These are phyloP conservation scores for Pungitius pungitius DNA, from an alignment of 2,113 vertebrate species.

Conservation along the genomic window DNA sequence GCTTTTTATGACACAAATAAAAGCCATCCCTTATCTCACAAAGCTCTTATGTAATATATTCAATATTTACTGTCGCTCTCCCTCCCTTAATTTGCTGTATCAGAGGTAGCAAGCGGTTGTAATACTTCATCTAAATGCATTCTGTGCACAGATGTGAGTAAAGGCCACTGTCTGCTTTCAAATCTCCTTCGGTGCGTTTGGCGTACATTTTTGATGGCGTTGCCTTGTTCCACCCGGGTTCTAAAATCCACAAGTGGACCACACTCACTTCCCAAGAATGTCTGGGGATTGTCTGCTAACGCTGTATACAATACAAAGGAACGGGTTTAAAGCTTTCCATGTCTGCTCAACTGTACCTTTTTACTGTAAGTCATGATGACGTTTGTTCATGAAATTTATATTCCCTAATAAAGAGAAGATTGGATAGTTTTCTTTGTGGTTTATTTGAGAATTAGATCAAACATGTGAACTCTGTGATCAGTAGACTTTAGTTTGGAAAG, in stretches of 20 bases:
- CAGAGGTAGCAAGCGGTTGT: slow-evolving; percentile 19
- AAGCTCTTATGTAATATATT: slow-evolving; percentile 70
- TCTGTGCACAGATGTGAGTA: slow-evolving; percentile 47
- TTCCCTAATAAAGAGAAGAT: slow-evolving; percentile 72
- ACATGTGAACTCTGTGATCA: neutral
- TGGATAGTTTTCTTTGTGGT: slow-evolving; percentile 36
- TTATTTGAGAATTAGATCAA: neutral
- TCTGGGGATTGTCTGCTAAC: slow-evolving; percentile 67
- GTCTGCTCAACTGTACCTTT: slow-evolving; percentile 55
- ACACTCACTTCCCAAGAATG: slow-evolving; percentile 65
- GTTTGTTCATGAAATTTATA: slow-evolving; percentile 63
- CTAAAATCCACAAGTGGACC: slow-evolving; percentile 20
- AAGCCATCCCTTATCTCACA: slow-evolving; percentile 71
- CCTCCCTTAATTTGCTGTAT: slow-evolving; percentile 44
- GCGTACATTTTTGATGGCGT: slow-evolving; percentile 3
- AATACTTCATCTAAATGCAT: slow-evolving; percentile 43
- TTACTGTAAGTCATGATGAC: slow-evolving; percentile 55
- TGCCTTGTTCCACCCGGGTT: slow-evolving; percentile 19
- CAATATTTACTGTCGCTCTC: slow-evolving; percentile 77
- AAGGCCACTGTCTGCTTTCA: slow-evolving; percentile 46
- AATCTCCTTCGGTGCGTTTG: neutral
- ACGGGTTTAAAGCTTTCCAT: slow-evolving; percentile 45
- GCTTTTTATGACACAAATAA: slow-evolving; percentile 75
- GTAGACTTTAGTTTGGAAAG: neutral
- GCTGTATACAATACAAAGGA: slow-evolving; percentile 27